These are phyloP conservation scores for Netta rufina DNA, from an alignment of 2,797 vertebrate species.

Conservation along the genomic window DNA sequence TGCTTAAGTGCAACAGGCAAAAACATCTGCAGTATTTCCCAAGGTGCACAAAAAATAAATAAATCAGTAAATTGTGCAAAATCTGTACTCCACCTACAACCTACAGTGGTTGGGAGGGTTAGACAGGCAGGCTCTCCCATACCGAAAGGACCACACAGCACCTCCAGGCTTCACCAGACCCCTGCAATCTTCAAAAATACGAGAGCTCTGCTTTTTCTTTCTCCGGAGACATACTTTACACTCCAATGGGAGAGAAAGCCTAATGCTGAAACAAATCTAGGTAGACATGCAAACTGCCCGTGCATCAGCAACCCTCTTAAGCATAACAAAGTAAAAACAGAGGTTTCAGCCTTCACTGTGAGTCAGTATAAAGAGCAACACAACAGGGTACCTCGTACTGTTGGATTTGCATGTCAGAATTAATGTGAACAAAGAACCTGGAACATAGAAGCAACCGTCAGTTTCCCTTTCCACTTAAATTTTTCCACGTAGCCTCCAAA, in stretches of 20 bases:
- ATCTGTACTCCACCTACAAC: neutral
- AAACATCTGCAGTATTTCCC: neutral
- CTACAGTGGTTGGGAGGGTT: neutral
- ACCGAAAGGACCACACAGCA: neutral
- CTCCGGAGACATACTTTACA: neutral
- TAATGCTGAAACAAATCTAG: accelerated
- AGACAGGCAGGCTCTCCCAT: neutral
- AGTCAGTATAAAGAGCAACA: neutral
- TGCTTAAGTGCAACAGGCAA: neutral
- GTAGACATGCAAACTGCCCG: accelerated
- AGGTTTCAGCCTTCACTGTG: neutral
- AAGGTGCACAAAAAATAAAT: neutral
- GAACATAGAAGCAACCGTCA: neutral
- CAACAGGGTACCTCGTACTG: accelerated
- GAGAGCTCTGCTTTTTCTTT: neutral
- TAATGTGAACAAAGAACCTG: neutral
- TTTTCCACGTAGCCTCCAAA: neutral
- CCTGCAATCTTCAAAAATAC: neutral
- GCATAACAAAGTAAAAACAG: neutral
- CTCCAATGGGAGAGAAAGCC: neutral
- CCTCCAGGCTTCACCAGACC: neutral
- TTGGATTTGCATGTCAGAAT: neutral
- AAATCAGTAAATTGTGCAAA: neutral
- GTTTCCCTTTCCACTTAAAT: neutral
- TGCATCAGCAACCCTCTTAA: neutral